Evolutionary conservation across 2,113 vertebrate species (phyloP).

Genomic region (Scomber colias): DNA sequence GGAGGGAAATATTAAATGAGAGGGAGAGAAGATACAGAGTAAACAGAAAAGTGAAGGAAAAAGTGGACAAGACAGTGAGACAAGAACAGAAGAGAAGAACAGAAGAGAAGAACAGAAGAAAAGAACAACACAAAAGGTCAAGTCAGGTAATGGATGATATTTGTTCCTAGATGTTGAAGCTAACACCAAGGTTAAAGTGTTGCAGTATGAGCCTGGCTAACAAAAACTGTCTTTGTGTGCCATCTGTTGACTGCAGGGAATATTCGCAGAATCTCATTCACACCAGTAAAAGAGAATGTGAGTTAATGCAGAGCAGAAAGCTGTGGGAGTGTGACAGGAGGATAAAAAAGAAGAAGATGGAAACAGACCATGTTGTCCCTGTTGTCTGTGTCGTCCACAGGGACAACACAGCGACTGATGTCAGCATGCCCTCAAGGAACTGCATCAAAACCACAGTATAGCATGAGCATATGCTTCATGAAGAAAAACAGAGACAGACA

Average conservation of each 20-base stretch:
- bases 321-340: conserved; percentile 65
- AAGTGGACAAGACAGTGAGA: neutral
- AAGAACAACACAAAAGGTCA: neutral
- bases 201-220: conserved; percentile 42
- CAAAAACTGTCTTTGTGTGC: conserved; percentile 49
- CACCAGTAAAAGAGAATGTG: conserved; percentile 32
- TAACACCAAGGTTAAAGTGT: conserved; percentile 62
- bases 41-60: no score
- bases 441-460: conserved; percentile 3
- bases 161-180: conserved; percentile 2
- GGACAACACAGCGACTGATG: conserved; percentile 47
- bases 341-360: conserved; percentile 31
- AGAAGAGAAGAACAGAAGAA: neutral
- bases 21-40: neutral
- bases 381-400: no score
- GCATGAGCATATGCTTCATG: neutral
- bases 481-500: neutral
- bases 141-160: neutral
- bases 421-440: conserved; percentile 39
- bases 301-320: conserved; percentile 34
- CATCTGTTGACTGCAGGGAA: conserved; percentile 75
- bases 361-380: conserved; percentile 44
- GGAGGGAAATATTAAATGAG: no score
- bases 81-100: neutral
- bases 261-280: conserved; percentile 53